These are phyloP conservation scores for Sterna hirundo DNA, from an alignment of 2,113 vertebrate species.

Conservation along the genomic window DNA sequence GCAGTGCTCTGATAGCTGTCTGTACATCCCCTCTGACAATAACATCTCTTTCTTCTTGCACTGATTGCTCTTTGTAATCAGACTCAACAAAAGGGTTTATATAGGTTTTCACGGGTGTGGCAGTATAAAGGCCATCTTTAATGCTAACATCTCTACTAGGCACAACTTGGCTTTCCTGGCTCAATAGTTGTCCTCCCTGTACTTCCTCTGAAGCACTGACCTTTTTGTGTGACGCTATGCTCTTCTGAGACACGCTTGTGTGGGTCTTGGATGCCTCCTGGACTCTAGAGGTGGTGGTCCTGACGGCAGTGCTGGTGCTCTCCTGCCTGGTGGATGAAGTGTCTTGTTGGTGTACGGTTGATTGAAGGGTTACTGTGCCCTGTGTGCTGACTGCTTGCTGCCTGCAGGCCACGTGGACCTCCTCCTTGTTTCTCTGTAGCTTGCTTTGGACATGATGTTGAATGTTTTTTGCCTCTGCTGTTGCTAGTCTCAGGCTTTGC, in stretches of 20 bases:
- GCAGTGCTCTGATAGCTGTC: slow-evolving; percentile 71
- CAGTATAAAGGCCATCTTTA: slow-evolving; percentile 72
- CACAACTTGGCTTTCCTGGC: slow-evolving; percentile 60
- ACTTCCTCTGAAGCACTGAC: slow-evolving; percentile 87
- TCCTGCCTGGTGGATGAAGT: not conserved
- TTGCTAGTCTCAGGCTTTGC: slow-evolving; percentile 75
- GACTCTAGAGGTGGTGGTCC: slow-evolving; percentile 30
- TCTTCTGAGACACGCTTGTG: slow-evolving; percentile 66
- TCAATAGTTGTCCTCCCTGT: slow-evolving; percentile 67
- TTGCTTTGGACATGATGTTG: slow-evolving; percentile 76
- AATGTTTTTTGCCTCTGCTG: slow-evolving; percentile 80
- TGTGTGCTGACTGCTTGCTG: slow-evolving; percentile 8
- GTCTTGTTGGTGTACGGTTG: not conserved
- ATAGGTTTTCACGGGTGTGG: slow-evolving; percentile 67
- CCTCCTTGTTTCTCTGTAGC: slow-evolving; percentile 44
- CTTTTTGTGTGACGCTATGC: slow-evolving; percentile 80
- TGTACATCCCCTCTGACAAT: slow-evolving; percentile 78
- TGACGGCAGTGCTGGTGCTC: slow-evolving; percentile 14
- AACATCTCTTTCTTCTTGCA: slow-evolving; percentile 78
- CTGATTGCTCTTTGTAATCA: slow-evolving; percentile 77
- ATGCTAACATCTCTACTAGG: slow-evolving; percentile 73
- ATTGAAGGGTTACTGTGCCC: slow-evolving; percentile 7
- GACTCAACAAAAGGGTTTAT: slow-evolving; percentile 72
- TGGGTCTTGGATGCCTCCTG: slow-evolving; percentile 65
- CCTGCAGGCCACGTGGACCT: slow-evolving; percentile 11